phyloP scores from a whole-genome alignment of 1,140 invertebrate species.

The Drosophila bipectinata region DNA sequence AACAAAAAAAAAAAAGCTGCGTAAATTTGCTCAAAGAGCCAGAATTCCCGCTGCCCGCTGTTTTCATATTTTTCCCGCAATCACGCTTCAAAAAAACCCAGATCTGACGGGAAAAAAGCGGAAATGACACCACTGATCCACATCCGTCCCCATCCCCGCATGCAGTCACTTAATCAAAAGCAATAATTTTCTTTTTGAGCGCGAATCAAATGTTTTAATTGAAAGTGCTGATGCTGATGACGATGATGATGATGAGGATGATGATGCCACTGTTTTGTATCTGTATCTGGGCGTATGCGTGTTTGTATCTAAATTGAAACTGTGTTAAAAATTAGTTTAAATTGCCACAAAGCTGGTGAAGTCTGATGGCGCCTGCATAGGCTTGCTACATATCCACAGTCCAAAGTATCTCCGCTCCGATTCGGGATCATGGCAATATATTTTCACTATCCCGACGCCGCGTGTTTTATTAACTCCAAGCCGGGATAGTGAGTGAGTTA shows the following conservation, averaged over 20 bases:
- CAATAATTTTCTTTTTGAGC: constrained; percentile 57
- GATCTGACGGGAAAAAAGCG: too few species aligned
- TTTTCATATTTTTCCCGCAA: too few species aligned
- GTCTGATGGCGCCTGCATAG: constrained; percentile 70
- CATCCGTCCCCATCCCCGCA: neutral
- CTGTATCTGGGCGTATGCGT: constrained; percentile 19
- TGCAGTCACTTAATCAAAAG: constrained; percentile 68
- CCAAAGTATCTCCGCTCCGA: neutral
- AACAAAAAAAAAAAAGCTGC: too few species aligned
- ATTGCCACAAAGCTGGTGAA: constrained; percentile 40
- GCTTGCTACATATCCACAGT: constrained; percentile 3
- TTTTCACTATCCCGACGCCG: neutral
- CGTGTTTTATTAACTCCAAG: constrained; percentile 28
- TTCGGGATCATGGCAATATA: neutral
- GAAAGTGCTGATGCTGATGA: constrained; percentile 71
- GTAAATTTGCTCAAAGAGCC: too few species aligned
- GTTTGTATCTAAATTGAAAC: constrained; percentile 65
- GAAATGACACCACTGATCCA: too few species aligned
- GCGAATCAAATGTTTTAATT: constrained; percentile 76
- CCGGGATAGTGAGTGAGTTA: constrained; percentile 53
- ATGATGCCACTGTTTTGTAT: constrained; percentile 46
- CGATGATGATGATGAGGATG: constrained; percentile 37
- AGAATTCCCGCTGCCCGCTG: too few species aligned
- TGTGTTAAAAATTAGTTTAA: constrained; percentile 73
- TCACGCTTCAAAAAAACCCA: too few species aligned